Base-by-base conservation (phyloP, 2,113 vertebrate species). In the Noturus placidus region DNA sequence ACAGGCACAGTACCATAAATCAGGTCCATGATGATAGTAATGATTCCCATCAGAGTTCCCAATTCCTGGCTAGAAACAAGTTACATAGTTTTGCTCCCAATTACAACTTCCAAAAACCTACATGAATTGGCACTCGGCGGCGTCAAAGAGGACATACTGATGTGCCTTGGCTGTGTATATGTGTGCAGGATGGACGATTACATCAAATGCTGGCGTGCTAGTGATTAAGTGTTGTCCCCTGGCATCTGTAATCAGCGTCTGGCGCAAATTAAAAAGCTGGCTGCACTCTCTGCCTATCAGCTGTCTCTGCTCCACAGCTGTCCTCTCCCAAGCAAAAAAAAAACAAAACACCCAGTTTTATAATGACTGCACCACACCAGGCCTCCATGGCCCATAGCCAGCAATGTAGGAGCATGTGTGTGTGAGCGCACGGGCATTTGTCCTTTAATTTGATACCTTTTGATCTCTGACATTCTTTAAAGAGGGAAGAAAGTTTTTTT, bases 181-280 rank as follows among this genome's bases (percentile, higher is more conserved):
- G 57, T 56, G 87, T 65, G 59, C 59, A 90, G 92, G 92, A 92
- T 92, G 82, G 93, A 92, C 54, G 90, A 91, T 94, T 91, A 90
- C 93, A 93, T 95, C 91, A 94, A 92, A 93, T 93, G 92, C 93
- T 95, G 89, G 94, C 81, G 83, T 95, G 93, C 93, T 92, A 93
- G 93, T 92, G 93, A 95, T 94, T 93, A 95, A 92, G 92, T 92
- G 92, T 89, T 90, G 94, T 93, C 94, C 93, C 84, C 83, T 94
- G 93, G 92, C 94, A 94, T 95, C 94, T 96, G 94, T 96, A 96
- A 96, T 96, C 94, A 95, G 92, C 56, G 94, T 95, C 95, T 94
- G 94, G 92, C 84, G 86, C 92, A 94, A 93, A 95, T 95, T 94
- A 95, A 94, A 95, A 93, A 94, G 95, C 93, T 92, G 46, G 91